Evolutionary conservation across 2,888 invertebrate genomes (phyloP).

Genomic region (Drosophila vallismaia): DNA sequence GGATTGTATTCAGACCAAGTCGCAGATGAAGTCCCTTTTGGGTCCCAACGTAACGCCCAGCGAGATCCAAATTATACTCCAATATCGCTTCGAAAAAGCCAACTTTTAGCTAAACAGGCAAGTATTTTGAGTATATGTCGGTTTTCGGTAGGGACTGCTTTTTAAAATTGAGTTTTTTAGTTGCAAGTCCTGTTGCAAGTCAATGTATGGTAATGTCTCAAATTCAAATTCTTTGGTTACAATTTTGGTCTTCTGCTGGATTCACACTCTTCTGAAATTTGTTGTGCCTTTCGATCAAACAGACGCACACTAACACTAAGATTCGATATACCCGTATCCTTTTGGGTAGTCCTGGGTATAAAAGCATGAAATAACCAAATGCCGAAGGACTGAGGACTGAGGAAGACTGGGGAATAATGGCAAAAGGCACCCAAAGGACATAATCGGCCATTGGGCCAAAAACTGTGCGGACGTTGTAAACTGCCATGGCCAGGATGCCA

Average conservation of each 20-base stretch:
- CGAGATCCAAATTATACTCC: no score
- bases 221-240: neutral
- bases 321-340: slow-evolving; percentile 1
- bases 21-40: no score
- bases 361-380: slow-evolving; percentile 48
- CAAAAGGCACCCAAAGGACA: slow-evolving; percentile 77
- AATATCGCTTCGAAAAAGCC: no score
- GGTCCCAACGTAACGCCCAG: no score
- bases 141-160: no score
- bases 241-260: neutral
- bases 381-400: slow-evolving; percentile 7
- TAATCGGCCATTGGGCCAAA: slow-evolving; percentile 75
- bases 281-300: neutral
- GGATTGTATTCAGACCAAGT: no score
- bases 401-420: slow-evolving; percentile 31
- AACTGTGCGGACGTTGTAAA: slow-evolving; percentile 69
- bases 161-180: no score
- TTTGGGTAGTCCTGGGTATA: neutral
- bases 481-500: slow-evolving; percentile 28
- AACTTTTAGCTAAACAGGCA: no score
- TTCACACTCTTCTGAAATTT: neutral
- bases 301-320: neutral
- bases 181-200: neutral
- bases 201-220: neutral
- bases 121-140: no score